Percentiles rank a stretch among this genome's conserved stretches.
Conservation (phyloP, 2,888 invertebrate species). For the Harpalus rubripes region DNA sequence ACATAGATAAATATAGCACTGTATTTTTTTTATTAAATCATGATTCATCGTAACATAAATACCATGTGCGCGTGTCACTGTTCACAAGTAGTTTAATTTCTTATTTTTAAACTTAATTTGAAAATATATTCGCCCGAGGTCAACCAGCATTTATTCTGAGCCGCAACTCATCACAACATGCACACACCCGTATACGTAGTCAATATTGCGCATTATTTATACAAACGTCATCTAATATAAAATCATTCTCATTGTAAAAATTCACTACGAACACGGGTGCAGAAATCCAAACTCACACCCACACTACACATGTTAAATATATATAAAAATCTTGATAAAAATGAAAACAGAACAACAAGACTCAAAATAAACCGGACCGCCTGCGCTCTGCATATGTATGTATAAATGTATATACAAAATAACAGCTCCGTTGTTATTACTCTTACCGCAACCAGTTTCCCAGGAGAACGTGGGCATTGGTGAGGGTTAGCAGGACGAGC, state of each 20-base stretch:
- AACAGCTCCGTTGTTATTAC: slow-evolving; percentile 36
- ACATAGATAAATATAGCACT: slow-evolving; percentile 67
- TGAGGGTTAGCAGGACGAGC: slow-evolving; percentile 60
- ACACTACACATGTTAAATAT: slow-evolving; percentile 40
- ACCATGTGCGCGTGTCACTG: slow-evolving; percentile 61
- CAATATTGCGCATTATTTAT: slow-evolving; percentile 36
- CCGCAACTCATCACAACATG: slow-evolving; percentile 49
- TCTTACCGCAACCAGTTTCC: slow-evolving; percentile 61
- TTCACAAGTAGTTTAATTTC: slow-evolving; percentile 66
- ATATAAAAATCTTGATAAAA: slow-evolving; percentile 52
- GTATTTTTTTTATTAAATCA: slow-evolving; percentile 57
- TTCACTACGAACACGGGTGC: slow-evolving; percentile 41
- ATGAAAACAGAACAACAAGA: slow-evolving; percentile 50
- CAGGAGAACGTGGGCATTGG: slow-evolving; percentile 59
- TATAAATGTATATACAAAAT: slow-evolving; percentile 61
- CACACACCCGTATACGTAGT: slow-evolving; percentile 46
- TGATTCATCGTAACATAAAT: slow-evolving; percentile 59
- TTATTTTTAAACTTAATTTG: slow-evolving; percentile 62
- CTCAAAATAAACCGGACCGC: slow-evolving; percentile 59
- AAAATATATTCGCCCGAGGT: slow-evolving; percentile 61
- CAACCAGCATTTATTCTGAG: slow-evolving; percentile 60
- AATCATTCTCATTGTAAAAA: slow-evolving; percentile 41
- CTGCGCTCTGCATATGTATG: slow-evolving; percentile 53
- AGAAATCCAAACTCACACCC: slow-evolving; percentile 24
- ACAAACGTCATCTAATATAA: slow-evolving; percentile 50